phyloP scores from a whole-genome alignment of 2,888 invertebrate species.

The Dicyrtomina minuta region DNA sequence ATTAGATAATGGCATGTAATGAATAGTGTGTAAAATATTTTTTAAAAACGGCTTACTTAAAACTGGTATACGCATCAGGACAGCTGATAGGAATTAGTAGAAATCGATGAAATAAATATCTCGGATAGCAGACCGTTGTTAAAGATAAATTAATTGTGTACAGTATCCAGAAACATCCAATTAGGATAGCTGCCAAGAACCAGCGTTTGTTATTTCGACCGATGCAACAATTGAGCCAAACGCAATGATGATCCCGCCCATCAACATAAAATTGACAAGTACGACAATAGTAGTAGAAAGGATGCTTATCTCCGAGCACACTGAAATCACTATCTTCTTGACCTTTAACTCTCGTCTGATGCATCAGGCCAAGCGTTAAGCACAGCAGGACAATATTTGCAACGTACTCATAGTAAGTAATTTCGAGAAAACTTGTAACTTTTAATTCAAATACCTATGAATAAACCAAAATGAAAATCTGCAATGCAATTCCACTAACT shows the following conservation, averaged over 20 bases:
- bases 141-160: constrained; percentile 36
- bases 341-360: constrained; percentile 37
- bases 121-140: constrained; percentile 46
- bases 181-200: constrained; percentile 41
- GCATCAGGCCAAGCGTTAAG: constrained; percentile 36
- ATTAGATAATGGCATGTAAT: background rate
- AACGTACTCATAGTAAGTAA: constrained; percentile 39
- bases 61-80: constrained; percentile 37
- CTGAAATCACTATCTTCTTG: constrained; percentile 33
- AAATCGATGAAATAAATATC: constrained; percentile 39
- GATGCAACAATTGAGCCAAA: constrained; percentile 50
- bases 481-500: too few species aligned
- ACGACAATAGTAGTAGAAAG: constrained; percentile 46
- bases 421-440: constrained; percentile 22
- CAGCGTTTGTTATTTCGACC: constrained; percentile 42
- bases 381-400: constrained; percentile 41
- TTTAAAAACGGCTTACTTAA: constrained; percentile 21
- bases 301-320: constrained; percentile 38
- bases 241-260: constrained; percentile 51
- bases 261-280: constrained; percentile 41
- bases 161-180: constrained; percentile 41
- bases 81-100: constrained; percentile 39
- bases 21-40: background rate
- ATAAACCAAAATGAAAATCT: constrained; percentile 20
- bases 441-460: constrained; percentile 16